These are phyloP conservation scores for Albula glossodonta DNA, from an alignment of 2,113 vertebrate species.

Conservation along the genomic window DNA sequence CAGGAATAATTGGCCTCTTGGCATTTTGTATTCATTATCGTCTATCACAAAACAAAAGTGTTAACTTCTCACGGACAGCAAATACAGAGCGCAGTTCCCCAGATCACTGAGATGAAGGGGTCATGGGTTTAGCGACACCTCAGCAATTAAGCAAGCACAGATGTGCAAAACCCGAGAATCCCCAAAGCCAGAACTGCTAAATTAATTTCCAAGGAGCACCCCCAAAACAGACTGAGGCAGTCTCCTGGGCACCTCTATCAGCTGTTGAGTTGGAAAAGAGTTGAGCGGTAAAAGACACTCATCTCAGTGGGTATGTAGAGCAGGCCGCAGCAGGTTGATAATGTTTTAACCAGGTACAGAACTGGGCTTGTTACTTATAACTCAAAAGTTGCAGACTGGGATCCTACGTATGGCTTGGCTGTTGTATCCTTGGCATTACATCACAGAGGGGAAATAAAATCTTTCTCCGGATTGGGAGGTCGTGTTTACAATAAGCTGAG, in stretches of 20 bases:
- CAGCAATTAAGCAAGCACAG: conserved; percentile 73
- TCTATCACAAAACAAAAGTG: not conserved
- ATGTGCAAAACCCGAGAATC: conserved; percentile 55
- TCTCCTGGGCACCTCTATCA: conserved; percentile 50
- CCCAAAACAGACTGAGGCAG: conserved; percentile 53
- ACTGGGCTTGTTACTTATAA: conserved; percentile 28
- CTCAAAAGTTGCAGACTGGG: too few relatives aligned
- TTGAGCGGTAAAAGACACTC: conserved; percentile 48
- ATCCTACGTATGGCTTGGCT: too few relatives aligned
- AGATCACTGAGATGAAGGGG: conserved; percentile 53
- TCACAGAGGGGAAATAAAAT: not conserved
- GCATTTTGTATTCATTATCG: not conserved
- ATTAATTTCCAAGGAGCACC: conserved; percentile 22
- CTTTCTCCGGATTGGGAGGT: not conserved
- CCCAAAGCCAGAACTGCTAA: not conserved
- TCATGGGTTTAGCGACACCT: conserved; percentile 68
- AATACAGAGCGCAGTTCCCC: not conserved
- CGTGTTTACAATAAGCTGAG: not conserved
- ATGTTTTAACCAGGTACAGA: conserved; percentile 41
- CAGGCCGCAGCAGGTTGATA: conserved; percentile 48
- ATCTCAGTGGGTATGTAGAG: conserved; percentile 55
- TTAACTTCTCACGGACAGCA: conserved; percentile 1
- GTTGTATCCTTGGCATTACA: not conserved
- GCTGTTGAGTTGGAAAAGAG: conserved; percentile 31
- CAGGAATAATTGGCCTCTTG: not conserved